Conservation (phyloP, 30 jellyfish, hydroid and myxozoan species). For the Catostylus mosaicus region DNA sequence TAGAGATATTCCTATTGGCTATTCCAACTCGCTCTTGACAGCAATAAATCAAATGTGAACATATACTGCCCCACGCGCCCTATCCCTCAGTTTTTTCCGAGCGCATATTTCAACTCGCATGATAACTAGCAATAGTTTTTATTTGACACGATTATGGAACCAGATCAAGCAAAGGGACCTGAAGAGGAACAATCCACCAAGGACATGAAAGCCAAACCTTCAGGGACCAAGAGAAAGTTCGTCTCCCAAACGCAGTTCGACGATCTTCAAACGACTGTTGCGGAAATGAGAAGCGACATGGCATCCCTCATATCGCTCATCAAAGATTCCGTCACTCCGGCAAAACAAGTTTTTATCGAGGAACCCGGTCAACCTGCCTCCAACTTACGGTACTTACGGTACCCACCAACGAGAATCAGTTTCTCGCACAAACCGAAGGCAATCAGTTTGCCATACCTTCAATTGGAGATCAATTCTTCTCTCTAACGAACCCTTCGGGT, state of each 20-base stretch:
- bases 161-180: neutral
- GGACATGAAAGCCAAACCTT: neutral
- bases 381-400: neutral
- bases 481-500: neutral
- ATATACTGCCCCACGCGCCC: neutral
- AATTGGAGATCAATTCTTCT: constrained; percentile 24
- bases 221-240: constrained; percentile 15
- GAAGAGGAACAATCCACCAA: neutral
- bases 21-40: neutral
- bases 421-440: neutral
- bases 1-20: no score
- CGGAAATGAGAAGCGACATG: neutral
- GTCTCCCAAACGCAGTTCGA: constrained; percentile 1
- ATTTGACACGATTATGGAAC: neutral
- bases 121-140: neutral
- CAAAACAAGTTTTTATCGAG: neutral
- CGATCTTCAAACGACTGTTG: neutral
- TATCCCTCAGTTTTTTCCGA: neutral
- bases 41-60: neutral
- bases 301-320: constrained; percentile 1
- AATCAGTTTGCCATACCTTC: constrained; percentile 21
- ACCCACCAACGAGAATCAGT: constrained; percentile 25
- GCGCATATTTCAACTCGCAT: constrained; percentile 9
- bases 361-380: neutral
- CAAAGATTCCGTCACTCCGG: constrained; percentile 5